Evolutionary conservation across 2,888 invertebrate genomes (phyloP), one percentile per base, ranked within the genome.

Genomic region (Dimorphilus gyrociliatus): DNA sequence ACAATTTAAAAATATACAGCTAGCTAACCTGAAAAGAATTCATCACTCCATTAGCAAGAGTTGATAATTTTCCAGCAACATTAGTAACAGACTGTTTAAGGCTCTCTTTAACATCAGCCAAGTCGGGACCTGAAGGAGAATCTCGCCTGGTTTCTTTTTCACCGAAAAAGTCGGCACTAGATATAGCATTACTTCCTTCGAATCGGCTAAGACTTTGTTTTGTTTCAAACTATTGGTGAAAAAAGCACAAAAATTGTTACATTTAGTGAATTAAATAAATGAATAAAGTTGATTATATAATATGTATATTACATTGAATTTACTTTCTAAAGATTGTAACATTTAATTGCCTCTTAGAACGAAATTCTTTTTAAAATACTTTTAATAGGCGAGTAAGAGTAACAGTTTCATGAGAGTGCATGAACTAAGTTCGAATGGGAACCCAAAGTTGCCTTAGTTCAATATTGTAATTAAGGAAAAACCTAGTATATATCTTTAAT

Each of bases 31-130:
- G 90, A 55, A 92, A 71, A 44, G 85, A 82, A 39, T 78, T 76
- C 70, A 90, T 85, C 14, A 92, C 78, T 48, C 85, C 88, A 67
- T 78, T 88, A 45, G 92, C 90, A 41, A 97, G 67, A 42, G 79
- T 82, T 48, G 92, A 90, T 39, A 99, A 68, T 51, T 80, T 80
- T n/a, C 86, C 92, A 29, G 94, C 94, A 39, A 97, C 92, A 67
- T 82, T 84, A 42, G 85, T 85, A 33, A 97, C 92, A 36, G 97
- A 92, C 55, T 85, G 81, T 48, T 81, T 77, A 19, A 97, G 88
- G 42, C 88, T 86, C 65, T 97, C 97, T 59, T 81, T 84, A 23
- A 97, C 85, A 54, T 94, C 94, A 44, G 90, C 82, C 37, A 97
- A 72, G 63, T 97, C 92, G 0, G 72, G 70, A 6, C 66, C 59